A percentile compares a stretch with the other conserved stretches of the same genome.
Conservation (phyloP, 2,888 invertebrate species). For the Drosophila formosana region DNA sequence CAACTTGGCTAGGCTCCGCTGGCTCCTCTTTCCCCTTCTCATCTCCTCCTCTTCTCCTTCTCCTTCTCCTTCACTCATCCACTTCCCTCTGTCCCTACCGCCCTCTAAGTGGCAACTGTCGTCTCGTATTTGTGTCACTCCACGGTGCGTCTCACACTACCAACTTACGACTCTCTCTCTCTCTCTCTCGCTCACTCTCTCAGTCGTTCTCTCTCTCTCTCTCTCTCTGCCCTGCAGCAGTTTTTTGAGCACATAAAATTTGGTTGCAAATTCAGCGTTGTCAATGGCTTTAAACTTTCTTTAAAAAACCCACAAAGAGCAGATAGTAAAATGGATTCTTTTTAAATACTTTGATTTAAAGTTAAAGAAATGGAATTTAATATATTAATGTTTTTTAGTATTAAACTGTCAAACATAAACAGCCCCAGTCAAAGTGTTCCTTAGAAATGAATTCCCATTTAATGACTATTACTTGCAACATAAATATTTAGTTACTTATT, state of each 20-base stretch:
- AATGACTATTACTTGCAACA: too few species aligned
- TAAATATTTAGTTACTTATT: too few species aligned
- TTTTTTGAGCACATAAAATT: slow-evolving; percentile 38
- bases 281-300: slow-evolving; percentile 2
- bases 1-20: slow-evolving; percentile 58
- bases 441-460: too few species aligned
- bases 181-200: neutral
- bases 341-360: too few species aligned
- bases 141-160: slow-evolving; percentile 27
- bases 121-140: slow-evolving; percentile 75
- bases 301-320: neutral
- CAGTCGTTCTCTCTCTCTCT: slow-evolving; percentile 1
- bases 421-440: too few species aligned
- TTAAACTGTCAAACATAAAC: too few species aligned
- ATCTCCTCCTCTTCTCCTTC: slow-evolving; percentile 15
- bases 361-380: neutral
- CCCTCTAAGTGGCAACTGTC: slow-evolving; percentile 75
- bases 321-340: too few species aligned
- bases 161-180: slow-evolving; percentile 9
- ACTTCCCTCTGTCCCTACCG: neutral
- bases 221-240: slow-evolving; percentile 14
- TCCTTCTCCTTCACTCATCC: too few species aligned
- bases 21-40: neutral
- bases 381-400: too few species aligned
- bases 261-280: slow-evolving; percentile 27